Evolutionary conservation across 2,888 invertebrate genomes (phyloP).

Genomic region (Sisyra terminalis): DNA sequence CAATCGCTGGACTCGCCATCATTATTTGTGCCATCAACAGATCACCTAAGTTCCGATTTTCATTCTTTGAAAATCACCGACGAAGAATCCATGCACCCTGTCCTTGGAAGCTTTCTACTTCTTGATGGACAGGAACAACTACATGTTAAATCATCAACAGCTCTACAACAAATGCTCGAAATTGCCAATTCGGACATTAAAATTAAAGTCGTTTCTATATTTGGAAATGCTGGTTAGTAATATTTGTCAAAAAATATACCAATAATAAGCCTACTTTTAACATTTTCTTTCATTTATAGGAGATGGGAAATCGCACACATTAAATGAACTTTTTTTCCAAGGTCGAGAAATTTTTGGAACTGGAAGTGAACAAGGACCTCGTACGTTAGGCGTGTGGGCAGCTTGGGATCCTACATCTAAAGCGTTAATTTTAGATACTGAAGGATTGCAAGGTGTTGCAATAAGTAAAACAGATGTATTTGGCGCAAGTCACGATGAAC

Average conservation of each 20-base stretch:
- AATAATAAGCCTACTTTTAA: background rate
- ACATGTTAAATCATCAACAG: slow-evolving; percentile 34
- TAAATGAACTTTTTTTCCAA: slow-evolving; percentile 52
- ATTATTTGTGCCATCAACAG: slow-evolving; percentile 12
- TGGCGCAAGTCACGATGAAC: slow-evolving; percentile 37
- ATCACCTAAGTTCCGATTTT: slow-evolving; percentile 9
- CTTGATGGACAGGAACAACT: slow-evolving; percentile 44
- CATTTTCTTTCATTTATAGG: slow-evolving; percentile 18
- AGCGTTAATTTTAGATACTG: slow-evolving; percentile 60
- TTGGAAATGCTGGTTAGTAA: slow-evolving; percentile 50
- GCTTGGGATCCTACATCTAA: slow-evolving; percentile 47
- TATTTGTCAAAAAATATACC: background rate
- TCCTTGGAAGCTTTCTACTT: slow-evolving; percentile 32
- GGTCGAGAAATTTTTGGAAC: slow-evolving; percentile 46
- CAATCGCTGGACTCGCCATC: slow-evolving; percentile 19
- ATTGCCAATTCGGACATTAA: slow-evolving; percentile 31
- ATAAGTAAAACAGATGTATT: slow-evolving; percentile 17
- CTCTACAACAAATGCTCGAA: slow-evolving; percentile 32
- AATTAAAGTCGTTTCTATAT: slow-evolving; percentile 67
- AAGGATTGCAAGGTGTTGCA: slow-evolving; percentile 50
- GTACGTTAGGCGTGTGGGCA: slow-evolving; percentile 65
- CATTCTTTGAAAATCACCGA: slow-evolving; percentile 12
- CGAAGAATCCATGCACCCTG: slow-evolving; percentile 11
- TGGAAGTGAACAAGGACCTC: slow-evolving; percentile 47
- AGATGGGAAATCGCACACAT: slow-evolving; percentile 65